These are phyloP conservation scores for Catagonus wagneri DNA, from an alignment of 2,113 vertebrate species.

Conservation along the genomic window DNA sequence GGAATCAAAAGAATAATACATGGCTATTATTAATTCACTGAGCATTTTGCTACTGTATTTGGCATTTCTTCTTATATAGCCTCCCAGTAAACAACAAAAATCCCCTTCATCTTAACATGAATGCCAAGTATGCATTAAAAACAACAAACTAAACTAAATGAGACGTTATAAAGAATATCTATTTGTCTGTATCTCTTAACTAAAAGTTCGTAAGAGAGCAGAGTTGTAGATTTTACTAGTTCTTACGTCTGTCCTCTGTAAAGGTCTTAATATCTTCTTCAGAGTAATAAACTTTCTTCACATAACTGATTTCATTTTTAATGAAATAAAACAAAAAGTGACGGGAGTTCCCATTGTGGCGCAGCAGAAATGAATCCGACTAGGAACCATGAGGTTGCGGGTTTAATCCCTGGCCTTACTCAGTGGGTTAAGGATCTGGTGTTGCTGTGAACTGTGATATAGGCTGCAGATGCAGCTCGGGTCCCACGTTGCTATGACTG, in stretches of 20 bases:
- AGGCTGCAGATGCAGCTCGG: too few species aligned
- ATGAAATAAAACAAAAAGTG: not conserved
- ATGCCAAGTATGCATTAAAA: not conserved
- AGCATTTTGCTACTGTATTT: not conserved
- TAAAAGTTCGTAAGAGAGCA: not conserved
- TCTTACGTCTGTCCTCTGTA: not conserved
- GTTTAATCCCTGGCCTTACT: too few species aligned
- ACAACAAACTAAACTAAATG: constrained; percentile 4
- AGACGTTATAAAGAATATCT: not conserved
- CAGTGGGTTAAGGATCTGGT: too few species aligned
- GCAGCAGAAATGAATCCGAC: too few species aligned
- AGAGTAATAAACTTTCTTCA: not conserved
- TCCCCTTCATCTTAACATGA: not conserved
- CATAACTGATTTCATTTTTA: not conserved
- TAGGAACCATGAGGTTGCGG: too few species aligned
- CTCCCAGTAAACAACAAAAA: not conserved
- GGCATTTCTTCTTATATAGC: not conserved
- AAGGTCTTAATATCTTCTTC: not conserved
- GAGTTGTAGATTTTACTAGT: not conserved
- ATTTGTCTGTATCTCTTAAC: not conserved
- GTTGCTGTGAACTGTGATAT: too few species aligned
- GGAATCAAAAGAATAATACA: not conserved
- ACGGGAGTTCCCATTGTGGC: too few species aligned
- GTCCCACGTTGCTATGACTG: too few species aligned
- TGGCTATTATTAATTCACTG: not conserved